phyloP scores from a whole-genome alignment of 2,797 vertebrate species.

The Poliocrania exsul region DNA sequence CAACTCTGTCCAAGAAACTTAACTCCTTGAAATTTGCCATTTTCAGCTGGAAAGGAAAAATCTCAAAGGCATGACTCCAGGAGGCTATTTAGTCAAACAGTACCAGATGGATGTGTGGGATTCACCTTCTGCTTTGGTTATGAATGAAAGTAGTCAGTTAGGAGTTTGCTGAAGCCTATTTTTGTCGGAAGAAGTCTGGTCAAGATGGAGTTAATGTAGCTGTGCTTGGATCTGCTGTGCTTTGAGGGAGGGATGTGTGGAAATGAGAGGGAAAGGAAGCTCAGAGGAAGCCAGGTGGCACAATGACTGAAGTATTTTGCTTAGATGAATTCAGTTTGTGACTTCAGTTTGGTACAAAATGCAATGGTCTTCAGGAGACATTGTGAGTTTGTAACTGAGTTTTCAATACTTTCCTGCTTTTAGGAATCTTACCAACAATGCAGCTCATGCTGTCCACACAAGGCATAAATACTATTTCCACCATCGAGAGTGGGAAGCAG shows the following conservation, averaged over 20 bases:
- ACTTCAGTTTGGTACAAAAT: not conserved
- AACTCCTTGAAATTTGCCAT: conserved; percentile 37
- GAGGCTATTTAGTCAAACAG: conserved; percentile 32
- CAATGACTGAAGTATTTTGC: not conserved
- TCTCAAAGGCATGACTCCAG: conserved; percentile 36
- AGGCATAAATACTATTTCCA: not conserved
- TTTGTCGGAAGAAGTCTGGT: not conserved
- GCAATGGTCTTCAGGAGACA: not conserved
- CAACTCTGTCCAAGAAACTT: conserved; percentile 13
- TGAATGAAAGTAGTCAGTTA: conserved; percentile 11
- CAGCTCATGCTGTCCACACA: not conserved
- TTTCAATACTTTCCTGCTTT: not conserved
- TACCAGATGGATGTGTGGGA: conserved; percentile 15
- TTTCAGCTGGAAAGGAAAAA: conserved; percentile 47
- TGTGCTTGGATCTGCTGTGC: not conserved
- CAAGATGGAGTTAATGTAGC: not conserved
- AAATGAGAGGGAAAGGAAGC: not conserved
- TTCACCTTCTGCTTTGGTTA: conserved; percentile 33
- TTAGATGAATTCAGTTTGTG: not conserved
- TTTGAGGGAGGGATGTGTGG: not conserved
- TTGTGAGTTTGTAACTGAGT: not conserved
- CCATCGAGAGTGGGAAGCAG: not conserved
- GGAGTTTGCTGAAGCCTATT: not conserved
- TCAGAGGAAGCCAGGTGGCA: not conserved
- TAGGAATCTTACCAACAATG: conserved; percentile 1